A percentile compares a stretch with the other conserved stretches of the same genome.
These are phyloP conservation scores for Linepithema humile DNA, from an alignment of 1,140 invertebrate genomes.

Conservation along the genomic window DNA sequence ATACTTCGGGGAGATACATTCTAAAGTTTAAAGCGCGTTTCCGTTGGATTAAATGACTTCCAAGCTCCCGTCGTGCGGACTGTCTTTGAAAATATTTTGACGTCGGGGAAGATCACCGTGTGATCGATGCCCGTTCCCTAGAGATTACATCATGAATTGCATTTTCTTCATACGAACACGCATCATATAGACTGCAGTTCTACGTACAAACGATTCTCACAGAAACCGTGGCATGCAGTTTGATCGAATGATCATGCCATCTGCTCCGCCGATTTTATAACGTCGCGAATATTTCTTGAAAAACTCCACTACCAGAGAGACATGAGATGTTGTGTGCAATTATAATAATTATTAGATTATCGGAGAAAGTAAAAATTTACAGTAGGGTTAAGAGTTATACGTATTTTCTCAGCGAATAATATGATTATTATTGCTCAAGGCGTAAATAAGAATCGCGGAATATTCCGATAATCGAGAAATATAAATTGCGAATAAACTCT, in stretches of 20 bases:
- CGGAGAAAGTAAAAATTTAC: neutral
- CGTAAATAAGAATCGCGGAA: neutral
- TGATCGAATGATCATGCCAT: constrained; percentile 60
- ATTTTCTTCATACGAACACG: constrained; percentile 63
- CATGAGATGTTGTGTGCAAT: neutral
- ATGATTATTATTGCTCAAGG: neutral
- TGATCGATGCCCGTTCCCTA: constrained; percentile 78
- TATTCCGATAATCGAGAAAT: neutral
- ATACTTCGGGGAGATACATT: constrained; percentile 20
- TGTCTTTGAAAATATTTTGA: constrained; percentile 77
- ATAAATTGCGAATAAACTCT: neutral
- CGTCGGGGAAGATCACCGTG: constrained; percentile 71
- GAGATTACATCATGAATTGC: constrained; percentile 78
- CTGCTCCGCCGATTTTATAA: constrained; percentile 51
- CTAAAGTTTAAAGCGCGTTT: constrained; percentile 5
- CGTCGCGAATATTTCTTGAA: constrained; percentile 30
- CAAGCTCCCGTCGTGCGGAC: constrained; percentile 45
- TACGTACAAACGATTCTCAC: constrained; percentile 60
- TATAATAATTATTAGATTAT: neutral
- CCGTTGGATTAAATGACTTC: constrained; percentile 45
- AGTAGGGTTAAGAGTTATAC: neutral
- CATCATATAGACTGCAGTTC: constrained; percentile 36
- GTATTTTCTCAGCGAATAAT: neutral
- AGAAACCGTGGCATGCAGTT: constrained; percentile 46
- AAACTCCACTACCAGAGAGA: neutral